Percentiles rank a stretch among this genome's conserved stretches.
Evolutionary conservation across 2,113 vertebrate genomes (phyloP).

Genomic region (Cyphotilapia sp.): DNA sequence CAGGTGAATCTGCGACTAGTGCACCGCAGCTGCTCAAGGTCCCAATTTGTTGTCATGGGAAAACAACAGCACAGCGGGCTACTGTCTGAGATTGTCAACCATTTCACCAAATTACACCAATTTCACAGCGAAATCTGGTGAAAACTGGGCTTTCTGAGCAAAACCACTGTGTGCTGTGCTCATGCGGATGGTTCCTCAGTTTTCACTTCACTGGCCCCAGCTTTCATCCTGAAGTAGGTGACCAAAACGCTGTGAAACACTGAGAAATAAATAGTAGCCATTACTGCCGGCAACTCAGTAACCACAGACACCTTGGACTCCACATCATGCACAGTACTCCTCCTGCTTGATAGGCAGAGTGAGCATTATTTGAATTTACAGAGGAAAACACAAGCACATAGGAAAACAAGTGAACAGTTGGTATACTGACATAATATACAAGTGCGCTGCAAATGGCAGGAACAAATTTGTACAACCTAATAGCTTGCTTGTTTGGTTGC

Average conservation of each 20-base stretch:
- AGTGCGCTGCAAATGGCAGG: neutral
- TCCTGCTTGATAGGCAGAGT: neutral
- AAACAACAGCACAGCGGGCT: neutral
- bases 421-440: conserved; percentile 28
- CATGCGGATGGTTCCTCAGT: neutral
- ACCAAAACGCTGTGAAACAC: neutral
- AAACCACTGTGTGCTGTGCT: neutral
- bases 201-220: neutral
- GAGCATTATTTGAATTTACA: conserved; percentile 5
- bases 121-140: neutral
- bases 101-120: neutral
- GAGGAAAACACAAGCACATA: neutral
- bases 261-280: neutral
- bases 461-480: conserved; percentile 51
- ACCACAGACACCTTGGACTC: neutral
- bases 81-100: neutral
- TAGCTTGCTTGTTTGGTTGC: neutral
- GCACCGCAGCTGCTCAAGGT: neutral
- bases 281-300: neutral
- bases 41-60: neutral
- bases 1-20: neutral
- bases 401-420: neutral
- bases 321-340: neutral
- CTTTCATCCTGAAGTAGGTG: neutral
- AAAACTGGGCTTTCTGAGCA: neutral